Percentiles rank a stretch among this genome's conserved stretches.
Evolutionary conservation across 2,888 invertebrate species (phyloP).

Genomic region (Zele albiditarsus): DNA sequence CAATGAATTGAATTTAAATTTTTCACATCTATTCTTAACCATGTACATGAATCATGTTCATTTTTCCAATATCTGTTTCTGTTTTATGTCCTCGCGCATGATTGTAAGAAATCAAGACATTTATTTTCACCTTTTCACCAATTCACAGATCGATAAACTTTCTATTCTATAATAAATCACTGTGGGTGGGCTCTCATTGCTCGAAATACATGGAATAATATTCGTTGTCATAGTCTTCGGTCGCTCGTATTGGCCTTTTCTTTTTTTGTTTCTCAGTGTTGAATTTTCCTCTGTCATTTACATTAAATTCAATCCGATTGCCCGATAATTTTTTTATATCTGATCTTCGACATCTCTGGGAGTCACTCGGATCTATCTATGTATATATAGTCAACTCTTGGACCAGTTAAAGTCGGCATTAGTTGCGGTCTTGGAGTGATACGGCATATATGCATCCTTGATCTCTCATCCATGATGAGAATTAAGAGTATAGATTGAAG

Average conservation of each 20-base stretch:
- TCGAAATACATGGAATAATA: neutral
- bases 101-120: conserved; percentile 38
- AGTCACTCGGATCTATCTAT: neutral
- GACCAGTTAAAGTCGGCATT: conserved; percentile 30
- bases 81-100: neutral
- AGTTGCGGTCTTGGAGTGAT: conserved; percentile 30
- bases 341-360: neutral
- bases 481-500: conserved; percentile 19
- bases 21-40: neutral
- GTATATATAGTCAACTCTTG: neutral
- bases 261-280: conserved; percentile 24
- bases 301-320: conserved; percentile 7
- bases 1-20: conserved; percentile 33
- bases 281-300: conserved; percentile 40
- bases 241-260: conserved; percentile 27
- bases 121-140: conserved; percentile 49
- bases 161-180: conserved; percentile 51
- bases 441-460: conserved; percentile 20
- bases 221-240: neutral
- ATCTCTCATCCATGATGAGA: conserved; percentile 25
- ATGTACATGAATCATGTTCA: neutral
- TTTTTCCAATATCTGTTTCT: neutral
- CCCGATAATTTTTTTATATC: neutral
- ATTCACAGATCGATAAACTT: conserved; percentile 43
- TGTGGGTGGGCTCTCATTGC: conserved; percentile 45